These are phyloP conservation scores for Hyaena hyaena DNA, from an alignment of 2,113 vertebrate species.

Conservation along the genomic window DNA sequence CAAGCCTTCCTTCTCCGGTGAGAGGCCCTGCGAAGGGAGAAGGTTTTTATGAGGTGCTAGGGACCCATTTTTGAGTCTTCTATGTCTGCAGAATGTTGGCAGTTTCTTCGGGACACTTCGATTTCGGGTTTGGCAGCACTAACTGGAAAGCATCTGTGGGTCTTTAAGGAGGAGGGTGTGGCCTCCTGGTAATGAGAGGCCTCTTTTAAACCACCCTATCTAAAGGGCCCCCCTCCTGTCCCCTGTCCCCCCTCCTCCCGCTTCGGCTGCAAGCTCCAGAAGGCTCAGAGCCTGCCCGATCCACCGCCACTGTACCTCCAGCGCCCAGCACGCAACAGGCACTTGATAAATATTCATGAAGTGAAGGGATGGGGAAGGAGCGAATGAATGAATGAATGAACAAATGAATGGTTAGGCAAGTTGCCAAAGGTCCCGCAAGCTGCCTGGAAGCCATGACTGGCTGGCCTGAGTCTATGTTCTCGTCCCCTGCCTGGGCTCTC, in stretches of 20 bases:
- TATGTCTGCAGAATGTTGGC: conserved; percentile 62
- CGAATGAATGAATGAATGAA: background rate
- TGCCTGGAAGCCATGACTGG: background rate
- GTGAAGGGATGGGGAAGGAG: background rate
- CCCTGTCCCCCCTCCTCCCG: too few species aligned
- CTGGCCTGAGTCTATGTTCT: background rate
- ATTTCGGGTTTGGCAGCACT: conserved; percentile 67
- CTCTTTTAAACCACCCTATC: background rate
- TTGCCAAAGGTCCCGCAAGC: background rate
- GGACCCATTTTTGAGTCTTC: conserved; percentile 76
- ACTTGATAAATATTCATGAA: background rate
- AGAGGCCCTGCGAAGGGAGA: conserved; percentile 71
- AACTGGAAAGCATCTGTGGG: conserved; percentile 57
- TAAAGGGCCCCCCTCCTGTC: background rate
- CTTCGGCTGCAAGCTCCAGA: background rate
- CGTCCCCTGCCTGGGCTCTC: background rate
- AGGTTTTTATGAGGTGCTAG: conserved; percentile 78
- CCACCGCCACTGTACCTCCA: background rate
- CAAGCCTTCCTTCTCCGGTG: background rate
- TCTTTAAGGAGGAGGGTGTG: conserved; percentile 7
- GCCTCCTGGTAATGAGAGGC: background rate
- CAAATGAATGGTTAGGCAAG: background rate
- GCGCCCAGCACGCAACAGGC: background rate
- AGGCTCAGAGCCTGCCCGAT: background rate
- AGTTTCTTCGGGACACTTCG: conserved; percentile 43